Base-by-base conservation (phyloP, 2,113 vertebrate genomes). In the Urocolius indicus region DNA sequence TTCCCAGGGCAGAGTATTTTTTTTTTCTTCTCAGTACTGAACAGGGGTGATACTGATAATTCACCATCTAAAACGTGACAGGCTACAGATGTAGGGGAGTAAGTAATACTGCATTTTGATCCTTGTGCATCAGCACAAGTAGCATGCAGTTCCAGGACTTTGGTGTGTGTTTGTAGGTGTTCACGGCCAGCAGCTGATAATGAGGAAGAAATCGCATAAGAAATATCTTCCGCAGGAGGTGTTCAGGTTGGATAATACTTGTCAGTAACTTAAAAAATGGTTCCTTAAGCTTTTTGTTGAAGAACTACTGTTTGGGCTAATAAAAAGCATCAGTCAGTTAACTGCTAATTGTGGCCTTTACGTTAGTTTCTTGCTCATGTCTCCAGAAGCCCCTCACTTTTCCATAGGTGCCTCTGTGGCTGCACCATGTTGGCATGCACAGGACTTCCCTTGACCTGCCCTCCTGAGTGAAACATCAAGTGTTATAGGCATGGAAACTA, bases 161-260 rank as follows among this genome's bases (percentile, higher is more conserved):
- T 22, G 5, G 10, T 11, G 13, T 27, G 16, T 34, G 8, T 26
- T 85, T 21, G 43, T 41, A 46, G 52, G 6, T 41, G 21, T 51
- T 87, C 14, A n/a, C 16, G 48, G 24, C 18, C 45, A 87, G 55
- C 73, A 73, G 45, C 77, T 62, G 54, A 94, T 27, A 66, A 63
- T 0, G 0, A 26, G 45, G n/a, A 49, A n/a, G 22, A 30, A 67
- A 8, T 32, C 52, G 58, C 3, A 3, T 1, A 7, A 61, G 58
- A 22, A 63, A 0, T 16, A 41, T 11, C 16, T 75, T 41, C 32
- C 41, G n/a, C 46, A 87, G 30, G 67, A 88, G 46, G n/a, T 73
- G 26, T 45, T 93, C 69, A 27, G 38, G 54, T 78, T 30, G 46
- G 5, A 5, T 51, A 46, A 4, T 45, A 58, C 5, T 11, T 38